Evolutionary conservation across 2,888 invertebrate genomes (phyloP), one percentile per base, ranked within the genome.

Genomic region (Argynnis bischoffii): DNA sequence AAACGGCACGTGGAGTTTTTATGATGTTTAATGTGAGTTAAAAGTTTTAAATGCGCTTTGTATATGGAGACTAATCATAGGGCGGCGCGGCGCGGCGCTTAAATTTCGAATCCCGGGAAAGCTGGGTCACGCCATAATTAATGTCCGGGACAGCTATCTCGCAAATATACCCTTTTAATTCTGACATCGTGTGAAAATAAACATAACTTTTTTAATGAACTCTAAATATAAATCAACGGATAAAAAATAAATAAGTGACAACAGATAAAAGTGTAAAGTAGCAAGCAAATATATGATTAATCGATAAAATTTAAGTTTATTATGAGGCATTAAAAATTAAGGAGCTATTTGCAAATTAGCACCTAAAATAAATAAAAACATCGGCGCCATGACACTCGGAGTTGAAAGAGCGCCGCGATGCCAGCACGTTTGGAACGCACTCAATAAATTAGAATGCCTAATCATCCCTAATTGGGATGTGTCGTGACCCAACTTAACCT

Each of bases 401-500:
- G 73, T 67, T 76, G 82, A 86, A 89, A 88, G 86, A 80, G 61
- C 76, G 79, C 88, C 89, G 88, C 87, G 75, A 51, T 77, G 79
- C 77, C 78, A 77, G 80, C 76, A 78, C 78, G 84, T 84, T 85
- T 79, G 74, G 81, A 84, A 82, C 86, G 84, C 91, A 90, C 91
- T 86, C 89, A 88, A 92, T 92, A 92, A 91, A 91, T 92, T 90
- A 90, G 82, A 82, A 79, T 76, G 79, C 83, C 91, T 91, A 92
- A 92, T 92, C 92, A 90, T 88, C 86, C 84, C 84, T 92, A 92
- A 92, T 92, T 92, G 92, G 92, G 86, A 84, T 82, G 86, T 86
- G 89, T 88, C 89, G 90, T 91, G 92, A 92, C 92, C 92, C 92
- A 85, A 78, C 89, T 89, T 90, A 92, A 92, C 92, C 92, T 89